A percentile compares a stretch with the other conserved stretches of the same genome.
Conservation (phyloP, 2,113 vertebrate species). For the Ptychochromis oligacanthus region DNA sequence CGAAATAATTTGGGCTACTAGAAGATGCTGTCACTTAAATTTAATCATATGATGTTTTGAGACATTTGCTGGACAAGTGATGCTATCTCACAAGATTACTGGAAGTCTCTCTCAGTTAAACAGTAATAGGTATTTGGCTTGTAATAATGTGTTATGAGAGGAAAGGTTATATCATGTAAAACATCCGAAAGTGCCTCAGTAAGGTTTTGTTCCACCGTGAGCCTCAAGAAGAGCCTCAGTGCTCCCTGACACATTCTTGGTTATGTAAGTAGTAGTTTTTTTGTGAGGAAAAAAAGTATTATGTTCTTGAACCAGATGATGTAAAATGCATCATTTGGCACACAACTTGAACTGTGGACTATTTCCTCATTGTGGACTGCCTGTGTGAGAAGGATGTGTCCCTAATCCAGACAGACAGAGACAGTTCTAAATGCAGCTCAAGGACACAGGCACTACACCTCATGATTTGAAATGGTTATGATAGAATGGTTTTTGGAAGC, state of each 20-base stretch:
- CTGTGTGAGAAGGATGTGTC: not conserved
- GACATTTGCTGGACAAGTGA: not conserved
- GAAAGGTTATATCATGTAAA: not conserved
- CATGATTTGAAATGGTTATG: not conserved
- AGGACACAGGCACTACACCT: not conserved
- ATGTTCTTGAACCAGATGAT: not conserved
- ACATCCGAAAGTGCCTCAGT: not conserved
- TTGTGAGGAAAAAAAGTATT: not conserved
- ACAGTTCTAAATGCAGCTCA: not conserved
- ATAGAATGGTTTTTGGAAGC: not conserved
- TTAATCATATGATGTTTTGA: not conserved
- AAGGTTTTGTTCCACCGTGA: not conserved
- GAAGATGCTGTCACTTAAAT: not conserved
- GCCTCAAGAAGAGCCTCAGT: not conserved
- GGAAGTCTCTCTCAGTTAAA: not conserved
- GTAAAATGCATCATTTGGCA: not conserved
- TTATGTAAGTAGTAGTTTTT: not conserved
- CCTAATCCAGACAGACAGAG: not conserved
- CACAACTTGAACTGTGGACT: not conserved
- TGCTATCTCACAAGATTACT: not conserved
- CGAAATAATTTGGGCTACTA: not conserved
- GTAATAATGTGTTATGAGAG: not conserved
- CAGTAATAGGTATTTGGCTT: not conserved
- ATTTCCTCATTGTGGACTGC: not conserved
- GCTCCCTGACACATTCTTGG: not conserved